These are phyloP conservation scores for Athripsodes cinereus DNA, from an alignment of 2,888 invertebrate genomes.

Conservation along the genomic window DNA sequence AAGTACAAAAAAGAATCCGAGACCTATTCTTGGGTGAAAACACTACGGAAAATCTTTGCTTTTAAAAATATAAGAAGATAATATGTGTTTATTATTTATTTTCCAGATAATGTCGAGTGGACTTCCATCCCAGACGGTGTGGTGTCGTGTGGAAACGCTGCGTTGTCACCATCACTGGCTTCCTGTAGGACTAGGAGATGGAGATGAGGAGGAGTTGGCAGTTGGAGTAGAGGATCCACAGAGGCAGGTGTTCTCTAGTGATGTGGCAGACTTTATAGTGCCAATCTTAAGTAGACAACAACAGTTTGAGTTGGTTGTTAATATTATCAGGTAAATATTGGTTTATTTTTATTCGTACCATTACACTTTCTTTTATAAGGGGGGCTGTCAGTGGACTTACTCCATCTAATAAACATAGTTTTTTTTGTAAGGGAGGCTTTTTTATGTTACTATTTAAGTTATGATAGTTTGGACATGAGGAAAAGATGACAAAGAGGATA, in stretches of 20 bases:
- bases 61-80: neutral
- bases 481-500: too few relatives aligned
- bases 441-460: too few relatives aligned
- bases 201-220: conserved; percentile 28
- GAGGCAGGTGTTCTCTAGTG: conserved; percentile 57
- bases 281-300: conserved; percentile 55
- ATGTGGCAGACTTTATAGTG: conserved; percentile 62
- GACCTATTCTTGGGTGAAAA: too few relatives aligned
- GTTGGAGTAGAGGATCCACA: conserved; percentile 52
- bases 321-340: conserved; percentile 46
- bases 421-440: too few relatives aligned
- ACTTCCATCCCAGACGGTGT: conserved; percentile 65
- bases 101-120: conserved; percentile 43
- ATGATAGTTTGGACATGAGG: too few relatives aligned
- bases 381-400: too few relatives aligned
- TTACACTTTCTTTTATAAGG: too few relatives aligned
- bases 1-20: too few relatives aligned
- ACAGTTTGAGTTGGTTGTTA: conserved; percentile 53
- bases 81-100: neutral
- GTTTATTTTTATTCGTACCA: too few relatives aligned
- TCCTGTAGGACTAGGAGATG: conserved; percentile 45
- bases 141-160: conserved; percentile 68
- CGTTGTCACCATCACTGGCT: conserved; percentile 69
- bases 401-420: too few relatives aligned
- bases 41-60: neutral